Conservation (phyloP, 2,888 invertebrate species). For the Malthinus seriepunctatus region DNA sequence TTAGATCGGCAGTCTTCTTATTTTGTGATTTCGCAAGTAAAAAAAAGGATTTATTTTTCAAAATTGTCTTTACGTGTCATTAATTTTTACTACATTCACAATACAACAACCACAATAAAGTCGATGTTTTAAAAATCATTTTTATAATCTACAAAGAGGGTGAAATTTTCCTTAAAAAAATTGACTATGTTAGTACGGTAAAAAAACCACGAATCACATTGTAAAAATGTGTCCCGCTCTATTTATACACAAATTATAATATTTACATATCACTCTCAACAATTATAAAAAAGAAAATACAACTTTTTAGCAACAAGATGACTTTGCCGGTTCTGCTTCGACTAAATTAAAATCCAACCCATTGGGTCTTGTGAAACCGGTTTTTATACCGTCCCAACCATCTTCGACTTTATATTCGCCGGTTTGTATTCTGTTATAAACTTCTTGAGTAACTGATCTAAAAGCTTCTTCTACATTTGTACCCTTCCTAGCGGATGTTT, state of each 20-base stretch:
- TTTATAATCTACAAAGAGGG: too few species aligned
- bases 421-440: slow-evolving; percentile 84
- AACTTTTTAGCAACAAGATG: slow-evolving; percentile 76
- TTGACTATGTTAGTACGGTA: too few species aligned
- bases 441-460: slow-evolving; percentile 86
- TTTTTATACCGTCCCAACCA: slow-evolving; percentile 97
- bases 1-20: too few species aligned
- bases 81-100: too few species aligned
- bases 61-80: too few species aligned
- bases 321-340: slow-evolving; percentile 87
- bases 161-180: too few species aligned
- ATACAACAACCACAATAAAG: too few species aligned
- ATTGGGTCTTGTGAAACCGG: slow-evolving; percentile 82
- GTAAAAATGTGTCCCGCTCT: too few species aligned
- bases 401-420: slow-evolving; percentile 93
- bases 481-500: slow-evolving; percentile 94
- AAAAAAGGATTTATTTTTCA: too few species aligned
- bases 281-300: slow-evolving; percentile 7
- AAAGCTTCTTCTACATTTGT: slow-evolving; percentile 94
- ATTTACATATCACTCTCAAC: slow-evolving; percentile 6
- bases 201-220: too few species aligned
- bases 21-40: too few species aligned
- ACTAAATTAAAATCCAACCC: slow-evolving; percentile 83
- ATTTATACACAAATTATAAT: slow-evolving; percentile 1
- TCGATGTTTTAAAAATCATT: too few species aligned